phyloP scores from a whole-genome alignment of 2,888 invertebrate species.

The Cheilosia vernalis region DNA sequence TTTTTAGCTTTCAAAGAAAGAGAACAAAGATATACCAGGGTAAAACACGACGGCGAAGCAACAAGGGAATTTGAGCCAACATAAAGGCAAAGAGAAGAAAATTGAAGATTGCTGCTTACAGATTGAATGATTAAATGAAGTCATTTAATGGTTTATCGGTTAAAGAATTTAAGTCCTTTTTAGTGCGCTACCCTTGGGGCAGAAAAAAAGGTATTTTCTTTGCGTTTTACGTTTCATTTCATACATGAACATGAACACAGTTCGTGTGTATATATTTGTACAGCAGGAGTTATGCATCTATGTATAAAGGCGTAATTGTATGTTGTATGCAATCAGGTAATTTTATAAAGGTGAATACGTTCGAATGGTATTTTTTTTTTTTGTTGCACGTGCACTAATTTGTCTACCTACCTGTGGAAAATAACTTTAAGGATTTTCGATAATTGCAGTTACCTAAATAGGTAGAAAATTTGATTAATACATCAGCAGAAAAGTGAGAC shows the following conservation, averaged over 20 bases:
- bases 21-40: slow-evolving; percentile 47
- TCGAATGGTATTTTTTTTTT: background rate
- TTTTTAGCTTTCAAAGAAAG: slow-evolving; percentile 43
- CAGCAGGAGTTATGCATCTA: background rate
- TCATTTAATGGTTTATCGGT: slow-evolving; percentile 75
- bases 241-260: background rate
- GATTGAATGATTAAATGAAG: slow-evolving; percentile 76
- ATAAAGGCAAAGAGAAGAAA: slow-evolving; percentile 54
- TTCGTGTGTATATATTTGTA: background rate
- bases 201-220: slow-evolving; percentile 37
- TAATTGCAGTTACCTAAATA: background rate
- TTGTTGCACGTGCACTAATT: slow-evolving; percentile 3
- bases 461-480: background rate
- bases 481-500: background rate
- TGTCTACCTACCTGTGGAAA: slow-evolving; percentile 3
- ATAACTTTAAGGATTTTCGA: background rate
- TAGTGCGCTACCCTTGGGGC: slow-evolving; percentile 57
- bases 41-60: slow-evolving; percentile 40
- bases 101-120: slow-evolving; percentile 66
- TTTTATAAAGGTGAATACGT: slow-evolving; percentile 24
- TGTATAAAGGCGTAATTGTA: slow-evolving; percentile 19
- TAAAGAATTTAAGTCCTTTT: slow-evolving; percentile 66
- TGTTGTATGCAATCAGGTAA: slow-evolving; percentile 25
- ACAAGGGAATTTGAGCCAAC: slow-evolving; percentile 37
- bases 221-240: slow-evolving; percentile 35